Evolutionary conservation across 2,888 invertebrate species (phyloP), one percentile per base, ranked within the genome.

Genomic region (Drosophila trichaetosa): DNA sequence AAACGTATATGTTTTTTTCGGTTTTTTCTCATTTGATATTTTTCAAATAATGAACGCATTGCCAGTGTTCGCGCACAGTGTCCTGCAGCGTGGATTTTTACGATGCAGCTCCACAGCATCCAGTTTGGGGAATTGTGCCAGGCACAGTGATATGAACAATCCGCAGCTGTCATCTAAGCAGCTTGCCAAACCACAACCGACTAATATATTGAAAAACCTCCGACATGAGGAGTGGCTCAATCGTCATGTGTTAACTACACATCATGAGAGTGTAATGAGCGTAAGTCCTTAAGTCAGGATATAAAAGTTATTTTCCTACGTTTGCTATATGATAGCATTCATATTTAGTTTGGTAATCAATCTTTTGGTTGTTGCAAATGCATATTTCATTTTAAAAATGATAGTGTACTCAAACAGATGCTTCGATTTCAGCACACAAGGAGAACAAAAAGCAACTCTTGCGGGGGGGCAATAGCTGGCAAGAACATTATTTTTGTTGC

Each of bases 401-500:
- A 2, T 21, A 0, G 21, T 13, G 1, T 42, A 42, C 42, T 42
- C 13, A 46, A 46, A 13, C 1, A 21, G 3, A 46, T 2, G 21
- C 13, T 24, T 24, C 24, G 8, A 24, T 46, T 16, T 4, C 46
- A 46, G 46, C 13, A 46, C 21, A 1, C 16, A 46, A 46, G 2
- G 6, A 13, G 13, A 16, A 46, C 16, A 4, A 46, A 46, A 46
- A 24, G 4, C 46, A 16, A 16, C 4, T 16, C 21, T 24, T 8
- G 42, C 42, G 42, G 21, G 11, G 5, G 11, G 0, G 42, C 42
- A 11, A 42, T 42, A 21, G 5, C 11, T 21, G 85, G 80, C 60
- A 91, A 90, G 72, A 82, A 89, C 67, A 73, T 91, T 0, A 79
- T 89, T 36, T 89, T 84, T 71, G 87, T 91, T n/a, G 91, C 87